phyloP scores from a whole-genome alignment of 2,888 invertebrate genomes.

The Lepas anatifera region DNA sequence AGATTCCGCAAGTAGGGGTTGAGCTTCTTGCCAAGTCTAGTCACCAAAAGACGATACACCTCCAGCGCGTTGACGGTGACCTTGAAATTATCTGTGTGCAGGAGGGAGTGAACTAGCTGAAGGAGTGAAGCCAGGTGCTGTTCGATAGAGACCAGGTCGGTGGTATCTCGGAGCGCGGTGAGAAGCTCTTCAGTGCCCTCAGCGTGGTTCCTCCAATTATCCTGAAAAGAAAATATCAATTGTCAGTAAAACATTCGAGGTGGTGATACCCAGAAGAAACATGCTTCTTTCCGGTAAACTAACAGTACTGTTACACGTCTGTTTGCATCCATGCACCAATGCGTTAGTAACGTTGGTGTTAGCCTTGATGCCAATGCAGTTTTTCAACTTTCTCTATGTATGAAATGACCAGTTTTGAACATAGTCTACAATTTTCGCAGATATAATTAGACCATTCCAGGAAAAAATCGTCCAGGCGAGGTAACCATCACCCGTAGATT shows the following conservation, averaged over 20 bases:
- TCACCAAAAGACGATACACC: slow-evolving; percentile 36
- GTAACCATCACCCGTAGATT: no score
- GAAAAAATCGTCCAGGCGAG: no score
- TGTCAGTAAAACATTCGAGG: background rate
- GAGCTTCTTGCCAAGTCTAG: slow-evolving; percentile 33
- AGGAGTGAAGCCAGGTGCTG: slow-evolving; percentile 50
- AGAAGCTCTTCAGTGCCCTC: slow-evolving; percentile 47
- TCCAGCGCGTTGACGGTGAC: slow-evolving; percentile 39
- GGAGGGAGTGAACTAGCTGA: slow-evolving; percentile 43
- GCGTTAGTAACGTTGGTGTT: no score
- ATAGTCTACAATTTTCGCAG: no score
- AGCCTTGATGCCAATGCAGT: no score
- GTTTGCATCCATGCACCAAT: no score
- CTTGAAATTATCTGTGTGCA: slow-evolving; percentile 49
- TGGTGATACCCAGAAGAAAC: no score
- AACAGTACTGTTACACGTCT: no score
- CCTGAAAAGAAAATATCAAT: slow-evolving; percentile 31
- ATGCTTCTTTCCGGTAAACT: no score
- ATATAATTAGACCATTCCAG: no score
- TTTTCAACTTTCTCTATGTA: no score
- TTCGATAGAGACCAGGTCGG: slow-evolving; percentile 42
- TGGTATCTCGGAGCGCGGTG: slow-evolving; percentile 41
- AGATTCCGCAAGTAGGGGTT: slow-evolving; percentile 39
- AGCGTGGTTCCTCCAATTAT: slow-evolving; percentile 45
- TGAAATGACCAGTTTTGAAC: no score